These are phyloP conservation scores for Blennius ocellaris DNA, from an alignment of 2,113 vertebrate species.

Conservation along the genomic window DNA sequence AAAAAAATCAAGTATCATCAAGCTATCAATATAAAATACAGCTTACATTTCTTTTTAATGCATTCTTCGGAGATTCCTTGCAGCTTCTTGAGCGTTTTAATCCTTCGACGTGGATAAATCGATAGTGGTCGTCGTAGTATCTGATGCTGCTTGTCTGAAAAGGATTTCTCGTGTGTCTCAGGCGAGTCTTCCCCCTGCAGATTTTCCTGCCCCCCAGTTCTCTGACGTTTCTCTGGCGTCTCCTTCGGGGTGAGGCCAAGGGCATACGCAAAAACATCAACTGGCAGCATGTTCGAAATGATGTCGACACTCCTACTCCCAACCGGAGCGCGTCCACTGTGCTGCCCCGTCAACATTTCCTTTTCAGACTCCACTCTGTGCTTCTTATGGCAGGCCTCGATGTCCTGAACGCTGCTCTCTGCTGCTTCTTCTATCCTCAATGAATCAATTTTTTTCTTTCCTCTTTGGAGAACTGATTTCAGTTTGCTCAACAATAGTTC, in stretches of 20 bases:
- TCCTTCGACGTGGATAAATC: conserved; percentile 41
- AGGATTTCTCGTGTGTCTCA: conserved; percentile 22
- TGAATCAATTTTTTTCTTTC: conserved; percentile 53
- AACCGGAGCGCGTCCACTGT: background rate
- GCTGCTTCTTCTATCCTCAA: conserved; percentile 7
- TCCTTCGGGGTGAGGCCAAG: conserved; percentile 68
- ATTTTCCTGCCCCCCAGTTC: conserved; percentile 7
- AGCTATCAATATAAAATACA: conserved; percentile 5
- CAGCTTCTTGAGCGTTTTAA: conserved; percentile 73
- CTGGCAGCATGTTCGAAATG: conserved; percentile 37
- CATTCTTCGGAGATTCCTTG: conserved; percentile 60
- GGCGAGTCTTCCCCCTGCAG: conserved; percentile 18
- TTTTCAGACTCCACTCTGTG: conserved; percentile 21
- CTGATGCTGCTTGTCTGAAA: conserved; percentile 27
- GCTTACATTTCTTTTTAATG: conserved; percentile 78
- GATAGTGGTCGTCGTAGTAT: conserved; percentile 36
- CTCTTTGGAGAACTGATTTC: conserved; percentile 72
- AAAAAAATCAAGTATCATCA: background rate
- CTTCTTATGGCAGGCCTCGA: conserved; percentile 57
- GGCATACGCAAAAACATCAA: conserved; percentile 65
- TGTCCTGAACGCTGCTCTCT: background rate
- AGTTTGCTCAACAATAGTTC: conserved; percentile 65
- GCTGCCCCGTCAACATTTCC: conserved; percentile 7
- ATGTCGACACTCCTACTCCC: background rate
- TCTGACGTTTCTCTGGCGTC: conserved; percentile 12